Conservation (phyloP, 2,113 vertebrate genomes). For the Zosterops japonicus region DNA sequence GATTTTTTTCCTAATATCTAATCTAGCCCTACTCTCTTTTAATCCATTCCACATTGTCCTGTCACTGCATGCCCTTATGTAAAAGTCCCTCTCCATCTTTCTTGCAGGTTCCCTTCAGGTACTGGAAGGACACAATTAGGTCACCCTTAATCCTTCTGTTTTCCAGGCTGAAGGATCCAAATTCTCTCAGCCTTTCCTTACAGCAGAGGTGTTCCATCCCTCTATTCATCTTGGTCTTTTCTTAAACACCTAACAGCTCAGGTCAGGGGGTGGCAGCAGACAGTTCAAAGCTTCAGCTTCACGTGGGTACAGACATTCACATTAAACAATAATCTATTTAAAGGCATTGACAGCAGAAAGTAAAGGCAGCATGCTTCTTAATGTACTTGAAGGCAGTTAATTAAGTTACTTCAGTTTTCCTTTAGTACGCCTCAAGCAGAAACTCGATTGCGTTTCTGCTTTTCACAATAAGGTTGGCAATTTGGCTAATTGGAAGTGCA, state of each 20-base stretch:
- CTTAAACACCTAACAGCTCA: too few relatives aligned
- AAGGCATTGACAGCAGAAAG: constrained; percentile 37
- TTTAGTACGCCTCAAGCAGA: constrained; percentile 66
- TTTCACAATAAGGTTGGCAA: constrained; percentile 75
- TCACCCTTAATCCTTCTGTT: neutral
- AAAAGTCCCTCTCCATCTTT: neutral
- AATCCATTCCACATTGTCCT: neutral
- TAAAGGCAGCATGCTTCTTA: constrained; percentile 44
- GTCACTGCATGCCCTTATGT: neutral
- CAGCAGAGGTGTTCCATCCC: neutral
- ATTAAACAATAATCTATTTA: constrained; percentile 35
- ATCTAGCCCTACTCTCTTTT: neutral
- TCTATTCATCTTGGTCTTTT: neutral
- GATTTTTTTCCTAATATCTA: neutral
- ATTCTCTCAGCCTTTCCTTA: neutral
- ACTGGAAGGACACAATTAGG: neutral
- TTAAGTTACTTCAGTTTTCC: constrained; percentile 73
- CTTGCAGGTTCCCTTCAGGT: neutral
- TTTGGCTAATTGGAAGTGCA: constrained; percentile 79
- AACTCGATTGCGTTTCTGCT: constrained; percentile 73
- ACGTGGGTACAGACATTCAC: neutral
- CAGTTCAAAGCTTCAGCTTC: neutral
- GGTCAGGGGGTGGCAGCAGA: neutral
- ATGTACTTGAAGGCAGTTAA: constrained; percentile 71
- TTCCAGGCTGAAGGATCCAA: neutral